Percentiles rank a stretch among this genome's conserved stretches.
Conservation (phyloP, 1,140 invertebrate species). For the Ceratoteleas bidentatus region DNA sequence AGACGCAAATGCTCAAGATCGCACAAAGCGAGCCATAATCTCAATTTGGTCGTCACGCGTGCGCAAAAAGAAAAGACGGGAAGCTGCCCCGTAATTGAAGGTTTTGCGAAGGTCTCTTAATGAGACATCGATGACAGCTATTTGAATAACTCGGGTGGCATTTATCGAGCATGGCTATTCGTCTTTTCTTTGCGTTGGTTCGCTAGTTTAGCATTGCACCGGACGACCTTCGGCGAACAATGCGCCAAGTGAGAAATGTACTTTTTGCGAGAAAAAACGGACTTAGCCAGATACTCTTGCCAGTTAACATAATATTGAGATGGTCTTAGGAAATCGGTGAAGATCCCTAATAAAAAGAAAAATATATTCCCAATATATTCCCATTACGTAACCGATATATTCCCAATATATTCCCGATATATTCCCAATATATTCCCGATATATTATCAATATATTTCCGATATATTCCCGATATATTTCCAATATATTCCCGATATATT, state of each 20-base stretch:
- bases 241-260: slow-evolving; percentile 12
- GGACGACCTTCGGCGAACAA: slow-evolving; percentile 36
- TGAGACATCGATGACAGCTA: slow-evolving; percentile 58
- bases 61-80: slow-evolving; percentile 40
- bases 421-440: too few species aligned
- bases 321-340: too few species aligned
- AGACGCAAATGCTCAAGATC: slow-evolving; percentile 27
- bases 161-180: slow-evolving; percentile 32
- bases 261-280: slow-evolving; percentile 19
- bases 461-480: too few species aligned
- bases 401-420: too few species aligned
- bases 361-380: too few species aligned
- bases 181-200: slow-evolving; percentile 34
- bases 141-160: slow-evolving; percentile 59
- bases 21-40: slow-evolving; percentile 23
- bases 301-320: too few species aligned
- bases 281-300: too few species aligned
- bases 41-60: slow-evolving; percentile 33
- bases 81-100: slow-evolving; percentile 41
- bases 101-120: slow-evolving; percentile 54
- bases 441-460: too few species aligned
- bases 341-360: too few species aligned
- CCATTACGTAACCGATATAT: too few species aligned
- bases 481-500: too few species aligned
- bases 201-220: slow-evolving; percentile 31